Conservation (phyloP, 2,888 invertebrate species). For the Meteorus cinctellus region DNA sequence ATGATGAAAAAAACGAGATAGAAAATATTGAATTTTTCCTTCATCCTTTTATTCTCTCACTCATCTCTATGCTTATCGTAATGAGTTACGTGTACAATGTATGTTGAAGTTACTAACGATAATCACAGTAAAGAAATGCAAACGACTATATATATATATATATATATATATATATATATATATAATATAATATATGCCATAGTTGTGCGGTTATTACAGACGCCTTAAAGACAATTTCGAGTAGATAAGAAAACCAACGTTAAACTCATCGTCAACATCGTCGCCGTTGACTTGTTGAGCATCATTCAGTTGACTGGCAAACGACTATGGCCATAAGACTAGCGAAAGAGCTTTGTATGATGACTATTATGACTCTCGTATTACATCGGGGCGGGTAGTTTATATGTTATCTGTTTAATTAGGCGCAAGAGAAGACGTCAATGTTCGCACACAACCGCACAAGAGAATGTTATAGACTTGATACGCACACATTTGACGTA, state of each 20-base stretch:
- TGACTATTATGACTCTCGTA: slow-evolving; percentile 22
- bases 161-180: neutral
- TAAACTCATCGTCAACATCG: slow-evolving; percentile 1
- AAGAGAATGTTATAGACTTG: neutral
- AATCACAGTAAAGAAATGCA: neutral
- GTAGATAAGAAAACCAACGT: slow-evolving; percentile 23
- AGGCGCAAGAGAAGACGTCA: slow-evolving; percentile 32
- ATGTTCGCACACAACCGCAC: slow-evolving; percentile 3
- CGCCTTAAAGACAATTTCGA: slow-evolving; percentile 35
- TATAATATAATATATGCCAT: neutral
- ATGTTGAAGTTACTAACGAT: neutral
- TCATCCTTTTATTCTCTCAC: neutral
- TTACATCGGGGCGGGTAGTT: slow-evolving; percentile 19
- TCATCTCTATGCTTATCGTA: slow-evolving; percentile 2
- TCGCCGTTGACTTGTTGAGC: neutral
- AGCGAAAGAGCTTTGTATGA: neutral
- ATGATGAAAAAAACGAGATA: neutral
- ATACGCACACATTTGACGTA: neutral
- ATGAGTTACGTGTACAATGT: slow-evolving; percentile 15
- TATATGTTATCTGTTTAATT: slow-evolving; percentile 42
- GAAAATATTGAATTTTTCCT: neutral
- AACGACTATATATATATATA: neutral
- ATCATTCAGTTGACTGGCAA: neutral
- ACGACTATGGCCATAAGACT: neutral
- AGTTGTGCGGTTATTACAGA: slow-evolving; percentile 23